Evolutionary conservation across 2,797 vertebrate genomes (phyloP), one percentile per base, ranked within the genome.

Genomic region (Caiman crocodilus): DNA sequence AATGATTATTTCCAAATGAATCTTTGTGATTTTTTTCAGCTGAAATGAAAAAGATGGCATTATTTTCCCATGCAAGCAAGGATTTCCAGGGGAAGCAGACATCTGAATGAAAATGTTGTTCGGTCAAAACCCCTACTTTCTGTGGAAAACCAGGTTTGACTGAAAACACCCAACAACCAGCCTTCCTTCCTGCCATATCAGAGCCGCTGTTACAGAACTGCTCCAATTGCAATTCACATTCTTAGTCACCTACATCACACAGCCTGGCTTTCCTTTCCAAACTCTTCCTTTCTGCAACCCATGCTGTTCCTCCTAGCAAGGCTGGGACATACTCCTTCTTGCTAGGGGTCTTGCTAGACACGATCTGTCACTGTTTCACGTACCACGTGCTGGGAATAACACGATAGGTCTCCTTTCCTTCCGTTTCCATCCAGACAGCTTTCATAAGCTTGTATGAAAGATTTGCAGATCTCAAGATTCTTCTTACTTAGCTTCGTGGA

Each of bases 151-250:
- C 14, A 28, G 20, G 16, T 74, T 91, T 35, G 73, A 73, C 6
- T 12, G 79, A 18, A 57, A 17, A 16, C 4, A 30, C 2, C 26
- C 55, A 65, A 50, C 42, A 50, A 13, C 23, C 84, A 81, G 8
- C 42, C 56, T 57, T 28, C n/a, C 5, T 59, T 4, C 9, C 16
- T 21, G 61, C 1, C 16, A 30, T 12, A 14, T 69, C 71, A 50
- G 50, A 82, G 57, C 28, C 71, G 64, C 32, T 56, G 21, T 84
- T 55, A 28, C 77, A 80, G 25, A 80, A 8, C 30, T 58, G 64
- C 28, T 28, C 35, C 5, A 1, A 4, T 0, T 1, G 1, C 32
- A 12, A 32, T 16, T 50, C 28, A 60, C 26, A 4, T 84, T 64
- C 17, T 5, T 7, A 7, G 32, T 35, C 17, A 18, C 30, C 28